Evolutionary conservation across 2,113 vertebrate species (phyloP).

Genomic region (Amazona guildingii): DNA sequence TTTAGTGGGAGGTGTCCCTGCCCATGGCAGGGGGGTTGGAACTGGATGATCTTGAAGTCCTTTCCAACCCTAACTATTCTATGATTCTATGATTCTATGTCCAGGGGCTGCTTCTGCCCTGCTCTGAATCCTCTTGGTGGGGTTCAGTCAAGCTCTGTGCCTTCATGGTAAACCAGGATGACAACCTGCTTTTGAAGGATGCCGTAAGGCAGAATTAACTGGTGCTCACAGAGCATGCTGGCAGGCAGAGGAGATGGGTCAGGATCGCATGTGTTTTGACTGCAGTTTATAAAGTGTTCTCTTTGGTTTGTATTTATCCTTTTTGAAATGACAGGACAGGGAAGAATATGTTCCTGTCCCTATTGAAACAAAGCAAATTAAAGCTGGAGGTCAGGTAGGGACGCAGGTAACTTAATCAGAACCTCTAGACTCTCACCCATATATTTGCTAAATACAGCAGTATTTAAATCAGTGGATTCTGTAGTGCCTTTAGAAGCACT

Average conservation of each 20-base stretch:
- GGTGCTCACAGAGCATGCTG: not conserved
- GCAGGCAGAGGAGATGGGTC: not conserved
- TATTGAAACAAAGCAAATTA: not conserved
- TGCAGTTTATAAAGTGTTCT: not conserved
- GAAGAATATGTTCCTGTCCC: not conserved
- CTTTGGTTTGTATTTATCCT: not conserved
- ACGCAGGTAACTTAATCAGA: not conserved
- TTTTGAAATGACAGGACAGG: not conserved
- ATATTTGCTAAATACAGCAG: not conserved
- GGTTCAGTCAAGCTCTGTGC: not conserved
- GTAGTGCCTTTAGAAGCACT: not conserved
- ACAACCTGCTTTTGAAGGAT: not conserved
- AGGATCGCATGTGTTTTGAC: not conserved
- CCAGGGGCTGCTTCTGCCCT: not conserved
- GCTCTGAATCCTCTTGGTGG: not conserved
- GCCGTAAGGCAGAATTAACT: not conserved
- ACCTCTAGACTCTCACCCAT: not conserved
- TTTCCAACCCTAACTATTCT: too few species aligned
- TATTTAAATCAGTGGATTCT: not conserved
- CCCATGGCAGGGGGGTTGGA: too few species aligned
- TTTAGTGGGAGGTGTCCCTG: too few species aligned
- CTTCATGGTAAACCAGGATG: fast-evolving
- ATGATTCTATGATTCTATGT: too few species aligned
- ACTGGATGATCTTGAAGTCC: too few species aligned
- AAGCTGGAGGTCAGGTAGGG: not conserved